Base-by-base conservation (phyloP, 2,797 vertebrate genomes). In the Anguilla marmorata region DNA sequence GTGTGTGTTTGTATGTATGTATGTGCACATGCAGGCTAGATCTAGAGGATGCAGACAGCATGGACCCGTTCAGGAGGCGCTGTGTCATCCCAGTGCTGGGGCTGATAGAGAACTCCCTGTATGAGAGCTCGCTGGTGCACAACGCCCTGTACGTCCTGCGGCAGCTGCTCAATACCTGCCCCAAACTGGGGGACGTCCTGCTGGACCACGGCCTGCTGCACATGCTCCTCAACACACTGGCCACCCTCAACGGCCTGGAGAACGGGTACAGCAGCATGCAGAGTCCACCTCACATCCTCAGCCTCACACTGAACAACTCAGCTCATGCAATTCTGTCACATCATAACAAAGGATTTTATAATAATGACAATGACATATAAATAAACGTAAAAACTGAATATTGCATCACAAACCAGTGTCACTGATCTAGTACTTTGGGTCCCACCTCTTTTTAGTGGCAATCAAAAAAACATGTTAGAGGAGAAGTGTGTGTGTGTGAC, bases 171-270 rank as follows among this genome's bases (percentile, higher is more conserved):
- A 98, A 98, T 86, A 97, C 98, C 89, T 99, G 98, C 92, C 97
- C 98, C 50, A 99, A 99, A 93, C 95, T 99, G 92, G 97, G 98
- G 91, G 98, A 99, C 94, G 96, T 99, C 87, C 95, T 99, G 90
- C 94, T 99, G 85, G 99, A 99, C 94, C 99, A 98, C 89, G 98
- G 98, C 41, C 96, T 99, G 2, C 97, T 99, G 58, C 99, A 99
- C 1, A 98, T 98, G 84, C 95, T 99, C 88, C 99, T 98, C 92
- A 99, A 99, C 93, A 99, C 98, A 0, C 95, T 98, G 88, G 98
- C 98, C 89, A 97, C 98, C 45, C 97, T 99, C 90, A 98, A 98
- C 0, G 99, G 98, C 91, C 95, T 99, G 93, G 97, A 98, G 95
- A 97, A 96, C 27, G 97, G 97, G 99, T 99, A 95, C 91, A 41